These are phyloP conservation scores for Chrysaora quinquecirrha DNA, from an alignment of 30 jellyfish, hydroid and myxozoan species.

Conservation along the genomic window DNA sequence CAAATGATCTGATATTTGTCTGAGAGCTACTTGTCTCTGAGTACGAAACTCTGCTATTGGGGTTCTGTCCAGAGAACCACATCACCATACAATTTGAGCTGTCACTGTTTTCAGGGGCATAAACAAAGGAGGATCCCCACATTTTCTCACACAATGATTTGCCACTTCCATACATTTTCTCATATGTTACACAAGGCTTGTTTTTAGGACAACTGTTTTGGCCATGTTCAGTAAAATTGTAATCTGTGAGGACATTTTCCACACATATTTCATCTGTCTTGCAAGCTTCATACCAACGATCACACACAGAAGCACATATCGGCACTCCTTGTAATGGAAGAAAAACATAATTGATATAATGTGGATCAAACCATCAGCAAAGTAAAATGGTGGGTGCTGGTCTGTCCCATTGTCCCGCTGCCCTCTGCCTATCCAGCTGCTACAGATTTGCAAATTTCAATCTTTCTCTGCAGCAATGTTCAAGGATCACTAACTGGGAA, in stretches of 20 bases:
- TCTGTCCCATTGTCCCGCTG: too few relatives aligned
- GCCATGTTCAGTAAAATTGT: constrained; percentile 75
- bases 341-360: too few relatives aligned
- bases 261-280: constrained; percentile 73
- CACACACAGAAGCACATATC: constrained; percentile 80
- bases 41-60: constrained; percentile 44
- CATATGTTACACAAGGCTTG: constrained; percentile 77
- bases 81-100: constrained; percentile 84
- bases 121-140: constrained; percentile 80
- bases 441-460: too few relatives aligned
- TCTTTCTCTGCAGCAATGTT: too few relatives aligned
- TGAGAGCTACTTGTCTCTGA: too few relatives aligned
- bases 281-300: constrained; percentile 87
- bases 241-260: constrained; percentile 67
- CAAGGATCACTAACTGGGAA: too few relatives aligned
- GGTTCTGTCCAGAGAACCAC: constrained; percentile 78
- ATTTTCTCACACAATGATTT: constrained; percentile 72
- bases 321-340: constrained; percentile 70
- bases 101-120: constrained; percentile 53
- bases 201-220: constrained; percentile 69
- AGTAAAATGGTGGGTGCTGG: too few relatives aligned
- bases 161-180: constrained; percentile 84
- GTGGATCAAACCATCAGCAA: too few relatives aligned
- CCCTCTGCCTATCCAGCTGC: too few relatives aligned
- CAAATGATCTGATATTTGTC: too few relatives aligned